phyloP scores from a whole-genome alignment of 2,113 vertebrate genomes.

The Pangasianodon gigas region DNA sequence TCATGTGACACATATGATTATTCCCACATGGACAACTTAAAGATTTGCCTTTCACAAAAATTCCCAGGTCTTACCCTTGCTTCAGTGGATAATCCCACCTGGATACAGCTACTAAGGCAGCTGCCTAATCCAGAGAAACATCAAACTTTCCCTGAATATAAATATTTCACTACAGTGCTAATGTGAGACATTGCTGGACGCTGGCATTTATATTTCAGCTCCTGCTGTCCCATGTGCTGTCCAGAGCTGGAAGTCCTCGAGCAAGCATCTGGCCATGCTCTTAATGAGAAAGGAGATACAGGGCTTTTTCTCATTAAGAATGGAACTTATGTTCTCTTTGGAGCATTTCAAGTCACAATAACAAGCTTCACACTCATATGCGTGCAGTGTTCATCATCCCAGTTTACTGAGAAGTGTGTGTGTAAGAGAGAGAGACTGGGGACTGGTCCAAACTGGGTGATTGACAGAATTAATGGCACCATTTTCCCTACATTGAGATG shows the following conservation, averaged over 20 bases:
- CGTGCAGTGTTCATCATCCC: not conserved
- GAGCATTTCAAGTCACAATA: constrained; percentile 19
- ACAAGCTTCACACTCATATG: not conserved
- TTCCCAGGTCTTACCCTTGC: not conserved
- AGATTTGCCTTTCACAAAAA: not conserved
- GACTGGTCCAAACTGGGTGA: not conserved
- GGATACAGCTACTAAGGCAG: not conserved
- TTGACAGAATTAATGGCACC: not conserved
- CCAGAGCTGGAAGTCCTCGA: constrained; percentile 25
- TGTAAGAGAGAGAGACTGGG: not conserved
- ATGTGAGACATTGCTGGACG: not conserved
- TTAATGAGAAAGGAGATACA: constrained; percentile 30
- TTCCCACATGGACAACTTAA: not conserved
- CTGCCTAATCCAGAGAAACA: not conserved
- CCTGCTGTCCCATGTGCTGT: constrained; percentile 19
- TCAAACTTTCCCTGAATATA: not conserved
- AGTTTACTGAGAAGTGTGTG: not conserved
- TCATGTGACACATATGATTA: not conserved
- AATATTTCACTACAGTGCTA: not conserved
- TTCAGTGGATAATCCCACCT: not conserved
- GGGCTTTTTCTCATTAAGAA: constrained; percentile 17
- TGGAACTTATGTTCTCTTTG: constrained; percentile 7
- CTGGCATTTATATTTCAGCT: not conserved
- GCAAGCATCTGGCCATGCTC: constrained; percentile 29
- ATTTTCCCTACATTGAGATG: not conserved